Conservation (phyloP, 2,888 invertebrate genomes). For the Parascotia fuliginaria region DNA sequence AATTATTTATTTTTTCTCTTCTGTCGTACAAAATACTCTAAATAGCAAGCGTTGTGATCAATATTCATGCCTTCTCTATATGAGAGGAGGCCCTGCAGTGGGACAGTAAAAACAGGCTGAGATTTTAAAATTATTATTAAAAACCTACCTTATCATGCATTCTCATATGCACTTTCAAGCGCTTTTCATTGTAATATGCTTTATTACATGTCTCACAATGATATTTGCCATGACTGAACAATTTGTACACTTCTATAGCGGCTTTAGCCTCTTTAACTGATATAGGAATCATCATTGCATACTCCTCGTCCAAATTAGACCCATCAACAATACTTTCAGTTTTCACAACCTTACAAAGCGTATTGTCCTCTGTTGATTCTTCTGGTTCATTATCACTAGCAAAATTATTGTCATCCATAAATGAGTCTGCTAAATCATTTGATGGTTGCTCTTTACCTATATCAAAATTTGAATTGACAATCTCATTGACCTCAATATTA, state of each 20-base stretch:
- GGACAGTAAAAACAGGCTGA: neutral
- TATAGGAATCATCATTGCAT: slow-evolving; percentile 68
- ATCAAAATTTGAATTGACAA: slow-evolving; percentile 1
- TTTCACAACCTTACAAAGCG: slow-evolving; percentile 18
- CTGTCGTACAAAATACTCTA: no score
- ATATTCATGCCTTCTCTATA: no score
- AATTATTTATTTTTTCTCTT: no score
- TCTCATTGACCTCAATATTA: slow-evolving; percentile 18
- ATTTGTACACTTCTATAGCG: slow-evolving; percentile 65
- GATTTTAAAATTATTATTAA: neutral
- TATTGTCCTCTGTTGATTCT: slow-evolving; percentile 21
- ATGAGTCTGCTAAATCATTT: slow-evolving; percentile 24
- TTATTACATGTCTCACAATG: slow-evolving; percentile 65
- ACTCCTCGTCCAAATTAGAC: slow-evolving; percentile 66
- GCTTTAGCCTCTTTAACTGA: slow-evolving; percentile 69
- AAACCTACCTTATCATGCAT: slow-evolving; percentile 70
- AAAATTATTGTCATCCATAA: slow-evolving; percentile 41
- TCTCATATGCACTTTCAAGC: slow-evolving; percentile 61
- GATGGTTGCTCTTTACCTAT: slow-evolving; percentile 2
- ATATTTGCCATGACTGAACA: slow-evolving; percentile 59
- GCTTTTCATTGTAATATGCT: slow-evolving; percentile 56
- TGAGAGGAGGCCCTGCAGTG: no score
- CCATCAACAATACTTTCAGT: slow-evolving; percentile 48
- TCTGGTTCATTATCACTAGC: slow-evolving; percentile 30
- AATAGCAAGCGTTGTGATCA: no score